A percentile compares a stretch with the other conserved stretches of the same genome.
Evolutionary conservation across 2,113 vertebrate genomes (phyloP).

Genomic region (Myiagra hebetior): DNA sequence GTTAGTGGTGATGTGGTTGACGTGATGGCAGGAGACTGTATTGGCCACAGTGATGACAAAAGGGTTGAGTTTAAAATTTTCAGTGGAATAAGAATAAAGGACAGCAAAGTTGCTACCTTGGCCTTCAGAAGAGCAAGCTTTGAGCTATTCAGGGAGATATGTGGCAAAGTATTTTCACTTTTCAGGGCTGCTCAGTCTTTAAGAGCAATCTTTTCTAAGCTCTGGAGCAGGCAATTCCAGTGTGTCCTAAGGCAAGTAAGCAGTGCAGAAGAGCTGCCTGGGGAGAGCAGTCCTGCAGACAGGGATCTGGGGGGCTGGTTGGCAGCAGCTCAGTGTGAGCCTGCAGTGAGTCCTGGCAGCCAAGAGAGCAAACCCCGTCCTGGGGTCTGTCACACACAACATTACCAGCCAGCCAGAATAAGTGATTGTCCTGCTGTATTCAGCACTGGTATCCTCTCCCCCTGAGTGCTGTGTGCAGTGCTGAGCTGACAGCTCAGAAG

Average conservation of each 20-base stretch:
- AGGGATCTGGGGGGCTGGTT: not conserved
- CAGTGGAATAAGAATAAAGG: not conserved
- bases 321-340: not conserved
- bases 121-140: not conserved
- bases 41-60: not conserved
- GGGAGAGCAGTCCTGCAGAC: not conserved
- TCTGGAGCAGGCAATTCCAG: not conserved
- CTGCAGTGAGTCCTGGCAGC: not conserved
- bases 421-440: not conserved
- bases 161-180: not conserved
- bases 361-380: not conserved
- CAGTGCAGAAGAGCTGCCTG: fast-evolving
- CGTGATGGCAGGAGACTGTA: too few species aligned
- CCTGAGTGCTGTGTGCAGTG: not conserved
- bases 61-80: not conserved
- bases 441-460: not conserved
- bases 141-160: not conserved
- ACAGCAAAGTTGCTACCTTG: not conserved
- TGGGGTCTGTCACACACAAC: not conserved
- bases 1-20: not conserved
- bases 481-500: not conserved
- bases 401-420: not conserved
- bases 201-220: not conserved
- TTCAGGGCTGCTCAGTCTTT: not conserved
- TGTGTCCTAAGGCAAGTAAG: not conserved